A percentile compares a stretch with the other conserved stretches of the same genome.
phyloP scores from a whole-genome alignment of 1,140 invertebrate genomes.

The Zaprionus taronus region DNA sequence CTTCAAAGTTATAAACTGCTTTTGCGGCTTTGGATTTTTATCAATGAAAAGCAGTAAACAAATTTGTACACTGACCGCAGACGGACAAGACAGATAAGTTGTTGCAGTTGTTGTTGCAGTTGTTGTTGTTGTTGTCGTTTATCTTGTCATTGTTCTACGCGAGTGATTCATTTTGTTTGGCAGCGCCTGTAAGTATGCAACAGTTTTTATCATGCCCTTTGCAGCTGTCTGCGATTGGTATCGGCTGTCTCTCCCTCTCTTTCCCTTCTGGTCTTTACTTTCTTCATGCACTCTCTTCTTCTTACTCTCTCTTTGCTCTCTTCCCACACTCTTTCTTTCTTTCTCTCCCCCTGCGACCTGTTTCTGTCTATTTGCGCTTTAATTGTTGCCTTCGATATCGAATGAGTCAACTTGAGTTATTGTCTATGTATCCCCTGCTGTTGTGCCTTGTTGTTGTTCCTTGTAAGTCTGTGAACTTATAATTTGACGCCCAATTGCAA shows the following conservation, averaged over 20 bases:
- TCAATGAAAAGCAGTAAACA: constrained; percentile 49
- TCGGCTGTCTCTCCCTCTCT: not conserved
- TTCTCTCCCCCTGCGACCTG: not conserved
- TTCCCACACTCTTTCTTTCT: not conserved
- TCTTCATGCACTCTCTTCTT: not conserved
- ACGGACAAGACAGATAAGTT: constrained; percentile 26
- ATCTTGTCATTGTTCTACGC: not conserved
- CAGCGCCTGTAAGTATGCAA: constrained; percentile 40
- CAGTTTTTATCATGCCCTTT: constrained; percentile 9
- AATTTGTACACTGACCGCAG: constrained; percentile 44
- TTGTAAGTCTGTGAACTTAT: not conserved
- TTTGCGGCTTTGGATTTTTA: constrained; percentile 54
- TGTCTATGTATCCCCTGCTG: not conserved
- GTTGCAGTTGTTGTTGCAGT: not conserved
- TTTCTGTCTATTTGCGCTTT: constrained; percentile 28
- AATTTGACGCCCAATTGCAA: constrained; percentile 49
- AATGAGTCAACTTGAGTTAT: constrained; percentile 24
- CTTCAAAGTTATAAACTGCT: constrained; percentile 63
- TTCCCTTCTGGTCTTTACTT: not conserved
- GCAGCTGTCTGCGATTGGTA: constrained; percentile 16
- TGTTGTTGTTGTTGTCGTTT: constrained; percentile 26
- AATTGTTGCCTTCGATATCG: constrained; percentile 37
- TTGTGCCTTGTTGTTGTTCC: constrained; percentile 9
- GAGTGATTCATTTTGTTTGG: constrained; percentile 51
- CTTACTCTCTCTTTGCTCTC: not conserved